Conservation (phyloP, 1,140 invertebrate genomes). For the Cardiocondyla obscurior region DNA sequence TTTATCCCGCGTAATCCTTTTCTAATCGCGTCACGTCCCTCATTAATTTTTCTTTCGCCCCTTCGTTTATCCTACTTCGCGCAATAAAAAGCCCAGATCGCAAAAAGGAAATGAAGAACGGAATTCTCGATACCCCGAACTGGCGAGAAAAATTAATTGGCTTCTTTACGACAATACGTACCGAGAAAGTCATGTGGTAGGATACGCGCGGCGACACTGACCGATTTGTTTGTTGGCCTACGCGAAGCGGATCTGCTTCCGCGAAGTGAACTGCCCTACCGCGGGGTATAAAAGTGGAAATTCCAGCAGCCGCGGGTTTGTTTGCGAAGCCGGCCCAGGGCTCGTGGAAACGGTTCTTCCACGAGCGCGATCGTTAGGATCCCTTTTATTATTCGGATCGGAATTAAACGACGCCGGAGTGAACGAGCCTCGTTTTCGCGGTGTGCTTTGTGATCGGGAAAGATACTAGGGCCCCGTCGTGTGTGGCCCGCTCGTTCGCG, state of each 20-base stretch:
- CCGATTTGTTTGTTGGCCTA: slow-evolving; percentile 69
- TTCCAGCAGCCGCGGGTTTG: slow-evolving; percentile 67
- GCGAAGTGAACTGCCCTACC: slow-evolving; percentile 71
- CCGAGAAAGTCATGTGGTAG: slow-evolving; percentile 10
- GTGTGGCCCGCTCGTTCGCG: slow-evolving; percentile 67
- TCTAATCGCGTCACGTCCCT: neutral
- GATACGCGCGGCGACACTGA: slow-evolving; percentile 49
- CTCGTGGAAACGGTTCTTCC: slow-evolving; percentile 66
- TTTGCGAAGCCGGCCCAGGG: slow-evolving; percentile 65
- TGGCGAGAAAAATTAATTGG: neutral
- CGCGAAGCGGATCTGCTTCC: slow-evolving; percentile 69
- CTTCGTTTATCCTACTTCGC: neutral
- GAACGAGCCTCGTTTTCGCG: slow-evolving; percentile 61
- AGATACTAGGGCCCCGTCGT: slow-evolving; percentile 61
- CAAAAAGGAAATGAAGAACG: neutral
- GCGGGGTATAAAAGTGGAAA: slow-evolving; percentile 73
- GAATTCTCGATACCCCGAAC: neutral
- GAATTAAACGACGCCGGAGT: slow-evolving; percentile 53
- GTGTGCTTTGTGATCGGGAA: slow-evolving; percentile 50
- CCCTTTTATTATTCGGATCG: slow-evolving; percentile 66
- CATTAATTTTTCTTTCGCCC: neutral
- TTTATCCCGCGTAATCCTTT: neutral
- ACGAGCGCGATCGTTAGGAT: slow-evolving; percentile 62
- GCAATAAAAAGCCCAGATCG: too few relatives aligned
- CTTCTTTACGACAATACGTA: slow-evolving; percentile 4